Conservation (phyloP, 2,113 vertebrate genomes). For the Campylomormyrus tamandua region DNA sequence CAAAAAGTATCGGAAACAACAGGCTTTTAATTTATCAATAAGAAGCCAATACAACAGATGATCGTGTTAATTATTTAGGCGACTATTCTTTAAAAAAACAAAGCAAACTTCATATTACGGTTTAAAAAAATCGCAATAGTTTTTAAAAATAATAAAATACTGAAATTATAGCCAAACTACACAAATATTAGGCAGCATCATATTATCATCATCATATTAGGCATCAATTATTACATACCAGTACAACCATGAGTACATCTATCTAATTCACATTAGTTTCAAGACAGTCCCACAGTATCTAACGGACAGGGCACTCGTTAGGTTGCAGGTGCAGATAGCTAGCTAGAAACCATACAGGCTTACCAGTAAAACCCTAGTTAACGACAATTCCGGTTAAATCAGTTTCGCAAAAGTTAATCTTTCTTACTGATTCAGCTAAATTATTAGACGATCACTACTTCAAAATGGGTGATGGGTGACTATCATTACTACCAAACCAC, state of each 20-base stretch:
- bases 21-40: not conserved
- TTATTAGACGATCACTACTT: not conserved
- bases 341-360: not conserved
- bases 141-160: not conserved
- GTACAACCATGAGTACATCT: not conserved
- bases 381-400: not conserved
- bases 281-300: not conserved
- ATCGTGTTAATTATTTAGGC: not conserved
- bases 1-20: not conserved
- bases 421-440: not conserved
- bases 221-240: not conserved
- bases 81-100: not conserved
- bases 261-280: not conserved
- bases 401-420: not conserved
- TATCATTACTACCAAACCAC: not conserved
- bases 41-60: not conserved
- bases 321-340: not conserved
- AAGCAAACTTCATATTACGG: not conserved
- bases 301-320: not conserved
- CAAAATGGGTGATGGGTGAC: not conserved
- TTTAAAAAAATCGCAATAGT: not conserved
- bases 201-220: too few species aligned
- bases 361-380: not conserved
- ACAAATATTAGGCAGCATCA: not conserved
- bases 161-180: not conserved